Evolutionary conservation across 2,888 invertebrate species (phyloP), one percentile per base, ranked within the genome.

Genomic region (Aleiodes alternator): DNA sequence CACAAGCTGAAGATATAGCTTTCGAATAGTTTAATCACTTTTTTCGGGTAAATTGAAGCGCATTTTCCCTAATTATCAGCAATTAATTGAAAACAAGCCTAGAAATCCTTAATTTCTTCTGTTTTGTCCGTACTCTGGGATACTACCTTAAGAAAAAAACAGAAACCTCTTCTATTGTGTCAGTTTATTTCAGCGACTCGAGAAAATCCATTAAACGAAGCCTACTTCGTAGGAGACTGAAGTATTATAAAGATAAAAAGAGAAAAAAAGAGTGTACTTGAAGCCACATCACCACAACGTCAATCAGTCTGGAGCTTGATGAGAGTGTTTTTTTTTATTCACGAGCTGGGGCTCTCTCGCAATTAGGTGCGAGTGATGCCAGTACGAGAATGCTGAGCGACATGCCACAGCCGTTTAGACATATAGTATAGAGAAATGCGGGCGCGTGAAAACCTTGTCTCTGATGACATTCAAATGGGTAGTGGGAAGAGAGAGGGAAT

Each of bases 251-350:
- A 43, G 56, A 69, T 31, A 69, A 16, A 43, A 23, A 38, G 34
- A 43, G 29, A 31, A 59, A n/a, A 48, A 43, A 43, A 51, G 31
- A 71, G 31, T 34, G 57, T 50, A 48, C 53, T 51, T 48, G 59
- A 59, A 71, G 59, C 57, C 51, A 51, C 59, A 50, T 50, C 71
- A 64, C 64, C 64, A 48, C 59, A 59, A 71, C 61, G 71, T 71
- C 71, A 71, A 71, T 71, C 71, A 71, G 31, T 51, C 50, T 23
- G 38, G 48, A 23, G 48, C 59, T 59, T 71, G 70, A 71, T 71
- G 71, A 71, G 71, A 71, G 61, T 71, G 51, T 71, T 71, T 43
- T 71, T 43, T 71, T 71, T 71, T 71, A 71, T 71, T 71, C 71
- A 71, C 57, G 59, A 59, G 71, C 48, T 71, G 23, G 23, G 59